These are phyloP conservation scores for Dicycla oo DNA, from an alignment of 2,888 invertebrate species.

Conservation along the genomic window DNA sequence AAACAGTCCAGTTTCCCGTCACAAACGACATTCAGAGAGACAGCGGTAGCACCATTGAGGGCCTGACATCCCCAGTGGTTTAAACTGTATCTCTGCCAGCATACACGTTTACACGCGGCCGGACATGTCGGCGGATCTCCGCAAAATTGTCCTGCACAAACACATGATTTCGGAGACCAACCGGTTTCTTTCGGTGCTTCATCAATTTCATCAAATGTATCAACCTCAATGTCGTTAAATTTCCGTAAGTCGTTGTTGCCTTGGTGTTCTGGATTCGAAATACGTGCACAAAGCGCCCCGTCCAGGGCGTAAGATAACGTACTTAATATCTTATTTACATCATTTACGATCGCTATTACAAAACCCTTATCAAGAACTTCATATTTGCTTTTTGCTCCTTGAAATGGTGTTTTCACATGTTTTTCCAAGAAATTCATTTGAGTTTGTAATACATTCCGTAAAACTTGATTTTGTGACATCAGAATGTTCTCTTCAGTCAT, in stretches of 20 bases:
- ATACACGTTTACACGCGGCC: slow-evolving; percentile 74
- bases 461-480: slow-evolving; percentile 68
- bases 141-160: slow-evolving; percentile 73
- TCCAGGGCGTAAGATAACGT: slow-evolving; percentile 73
- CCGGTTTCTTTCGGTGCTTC: slow-evolving; percentile 37
- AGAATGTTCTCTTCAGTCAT: slow-evolving; percentile 60
- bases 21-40: slow-evolving; percentile 77
- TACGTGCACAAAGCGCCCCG: slow-evolving; percentile 71
- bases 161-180: slow-evolving; percentile 71
- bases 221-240: slow-evolving; percentile 40
- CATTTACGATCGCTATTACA: slow-evolving; percentile 64
- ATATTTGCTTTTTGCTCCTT: slow-evolving; percentile 20
- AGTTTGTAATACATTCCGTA: slow-evolving; percentile 70
- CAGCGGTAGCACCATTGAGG: slow-evolving; percentile 65
- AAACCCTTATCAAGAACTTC: slow-evolving; percentile 46
- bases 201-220: slow-evolving; percentile 32
- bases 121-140: slow-evolving; percentile 66
- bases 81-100: slow-evolving; percentile 76
- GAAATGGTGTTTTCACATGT: neutral
- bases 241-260: slow-evolving; percentile 24
- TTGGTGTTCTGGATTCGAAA: slow-evolving; percentile 8
- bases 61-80: slow-evolving; percentile 77
- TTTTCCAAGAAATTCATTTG: slow-evolving; percentile 74
- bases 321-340: slow-evolving; percentile 73
- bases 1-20: slow-evolving; percentile 85